These are phyloP conservation scores for Tachycineta bicolor DNA, from an alignment of 2,113 vertebrate species.

Conservation along the genomic window DNA sequence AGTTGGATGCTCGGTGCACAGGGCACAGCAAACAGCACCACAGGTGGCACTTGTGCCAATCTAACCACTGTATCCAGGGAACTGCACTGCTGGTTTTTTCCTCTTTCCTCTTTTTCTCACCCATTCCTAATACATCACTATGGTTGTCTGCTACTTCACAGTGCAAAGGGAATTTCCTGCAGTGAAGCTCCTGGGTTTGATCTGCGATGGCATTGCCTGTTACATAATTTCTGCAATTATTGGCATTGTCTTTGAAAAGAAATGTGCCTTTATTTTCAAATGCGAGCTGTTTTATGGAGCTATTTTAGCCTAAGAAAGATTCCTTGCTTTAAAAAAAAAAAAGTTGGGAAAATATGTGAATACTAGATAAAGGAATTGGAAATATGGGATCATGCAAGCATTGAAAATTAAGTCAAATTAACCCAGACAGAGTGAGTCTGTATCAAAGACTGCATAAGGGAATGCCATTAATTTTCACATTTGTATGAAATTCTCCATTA, in stretches of 20 bases:
- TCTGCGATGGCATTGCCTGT: neutral
- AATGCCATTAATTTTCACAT: conserved; percentile 15
- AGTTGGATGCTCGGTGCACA: neutral
- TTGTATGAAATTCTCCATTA: neutral
- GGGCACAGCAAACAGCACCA: neutral
- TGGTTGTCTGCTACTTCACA: neutral
- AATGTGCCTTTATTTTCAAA: conserved; percentile 1
- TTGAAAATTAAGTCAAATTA: conserved; percentile 14
- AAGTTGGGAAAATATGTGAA: neutral
- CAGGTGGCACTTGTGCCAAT: neutral
- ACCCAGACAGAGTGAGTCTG: neutral
- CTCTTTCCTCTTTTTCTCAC: neutral
- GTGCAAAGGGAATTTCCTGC: neutral
- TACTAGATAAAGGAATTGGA: neutral
- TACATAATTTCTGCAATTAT: conserved; percentile 4
- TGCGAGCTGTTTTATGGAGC: neutral
- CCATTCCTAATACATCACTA: neutral
- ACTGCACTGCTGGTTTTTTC: neutral
- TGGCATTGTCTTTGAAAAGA: neutral
- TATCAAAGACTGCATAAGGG: neutral
- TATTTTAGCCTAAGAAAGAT: neutral
- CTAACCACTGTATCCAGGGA: neutral
- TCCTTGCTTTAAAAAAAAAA: neutral
- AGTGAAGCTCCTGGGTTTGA: neutral
- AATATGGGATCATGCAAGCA: neutral